Percentiles rank a stretch among this genome's conserved stretches.
Conservation (phyloP, 2,113 vertebrate genomes). For the Sylvicapra grimmia region DNA sequence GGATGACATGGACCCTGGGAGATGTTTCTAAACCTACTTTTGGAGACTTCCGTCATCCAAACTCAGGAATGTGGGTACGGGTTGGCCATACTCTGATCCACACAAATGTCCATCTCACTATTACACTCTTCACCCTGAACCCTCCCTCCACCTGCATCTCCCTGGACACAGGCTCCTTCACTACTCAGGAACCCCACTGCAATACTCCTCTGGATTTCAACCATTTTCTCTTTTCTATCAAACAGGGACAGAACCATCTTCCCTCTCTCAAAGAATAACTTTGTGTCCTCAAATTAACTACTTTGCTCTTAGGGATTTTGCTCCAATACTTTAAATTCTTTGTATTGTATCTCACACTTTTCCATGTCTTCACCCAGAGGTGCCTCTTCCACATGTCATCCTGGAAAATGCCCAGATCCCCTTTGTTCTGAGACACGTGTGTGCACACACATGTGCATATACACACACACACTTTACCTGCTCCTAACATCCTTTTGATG, state of each 20-base stretch:
- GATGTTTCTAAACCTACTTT: neutral
- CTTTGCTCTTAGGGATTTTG: neutral
- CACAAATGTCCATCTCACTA: neutral
- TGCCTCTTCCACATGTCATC: neutral
- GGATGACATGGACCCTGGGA: neutral
- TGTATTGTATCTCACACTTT: neutral
- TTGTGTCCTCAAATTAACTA: neutral
- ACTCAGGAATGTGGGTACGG: neutral
- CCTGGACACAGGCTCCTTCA: neutral
- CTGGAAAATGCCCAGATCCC: neutral
- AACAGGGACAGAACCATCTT: neutral
- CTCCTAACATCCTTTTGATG: neutral
- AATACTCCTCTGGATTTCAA: neutral
- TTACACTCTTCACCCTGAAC: neutral
- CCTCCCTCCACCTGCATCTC: neutral
- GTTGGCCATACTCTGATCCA: neutral
- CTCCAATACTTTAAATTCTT: neutral
- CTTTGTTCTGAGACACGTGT: neutral
- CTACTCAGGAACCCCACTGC: neutral
- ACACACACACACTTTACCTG: neutral
- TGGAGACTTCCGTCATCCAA: neutral
- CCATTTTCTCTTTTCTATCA: neutral
- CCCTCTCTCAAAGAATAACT: neutral
- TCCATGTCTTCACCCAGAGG: neutral
- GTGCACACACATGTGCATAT: accelerated